A percentile compares a stretch with the other conserved stretches of the same genome.
Conservation (phyloP, 1,140 invertebrate genomes). For the Pogonognathellus flavescens region DNA sequence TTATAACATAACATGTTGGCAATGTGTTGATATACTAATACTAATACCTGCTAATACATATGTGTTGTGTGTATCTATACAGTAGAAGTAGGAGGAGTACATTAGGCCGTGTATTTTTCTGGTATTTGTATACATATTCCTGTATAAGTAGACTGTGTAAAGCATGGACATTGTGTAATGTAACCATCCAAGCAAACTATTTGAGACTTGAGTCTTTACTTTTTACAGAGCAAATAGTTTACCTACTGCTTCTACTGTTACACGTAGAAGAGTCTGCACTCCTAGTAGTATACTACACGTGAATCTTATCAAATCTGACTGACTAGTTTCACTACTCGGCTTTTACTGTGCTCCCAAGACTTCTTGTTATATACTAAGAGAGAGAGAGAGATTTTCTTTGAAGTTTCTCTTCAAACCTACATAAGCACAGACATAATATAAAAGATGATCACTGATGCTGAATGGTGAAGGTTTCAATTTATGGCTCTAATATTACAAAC, state of each 20-base stretch:
- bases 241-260: too few relatives aligned
- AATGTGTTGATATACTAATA: not conserved
- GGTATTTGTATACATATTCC: too few relatives aligned
- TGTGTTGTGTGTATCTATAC: not conserved
- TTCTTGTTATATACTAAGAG: conserved; percentile 4
- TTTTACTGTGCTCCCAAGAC: not conserved
- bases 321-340: not conserved
- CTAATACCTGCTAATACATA: not conserved
- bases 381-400: conserved; percentile 16
- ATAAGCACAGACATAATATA: conserved; percentile 27
- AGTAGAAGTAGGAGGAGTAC: not conserved
- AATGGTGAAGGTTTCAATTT: conserved; percentile 34
- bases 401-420: conserved; percentile 25
- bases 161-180: not conserved
- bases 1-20: not conserved
- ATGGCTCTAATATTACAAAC: not conserved
- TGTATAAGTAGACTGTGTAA: too few relatives aligned
- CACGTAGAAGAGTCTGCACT: too few relatives aligned
- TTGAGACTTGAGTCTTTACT: conserved; percentile 5
- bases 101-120: not conserved
- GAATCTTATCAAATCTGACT: not conserved
- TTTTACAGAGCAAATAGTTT: not conserved
- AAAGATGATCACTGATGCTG: conserved; percentile 44
- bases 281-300: too few relatives aligned
- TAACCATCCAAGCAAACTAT: not conserved